Percentiles rank a stretch among this genome's conserved stretches.
phyloP scores from a whole-genome alignment of 2,797 vertebrate species.

The Chiroxiphia lanceolata region DNA sequence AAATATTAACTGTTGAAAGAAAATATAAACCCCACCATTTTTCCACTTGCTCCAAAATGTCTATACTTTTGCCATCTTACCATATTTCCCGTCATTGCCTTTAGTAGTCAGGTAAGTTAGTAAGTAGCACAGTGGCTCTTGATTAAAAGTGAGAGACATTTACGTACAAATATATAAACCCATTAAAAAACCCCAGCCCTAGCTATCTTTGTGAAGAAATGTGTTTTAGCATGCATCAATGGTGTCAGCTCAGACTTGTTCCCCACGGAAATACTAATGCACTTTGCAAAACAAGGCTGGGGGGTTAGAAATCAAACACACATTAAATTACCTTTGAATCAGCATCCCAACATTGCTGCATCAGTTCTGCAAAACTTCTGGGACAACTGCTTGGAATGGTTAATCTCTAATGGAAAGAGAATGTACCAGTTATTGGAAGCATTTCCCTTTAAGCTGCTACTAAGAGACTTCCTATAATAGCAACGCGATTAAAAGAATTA shows the following conservation, averaged over 20 bases:
- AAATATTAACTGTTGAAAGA: not conserved
- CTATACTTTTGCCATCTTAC: not conserved
- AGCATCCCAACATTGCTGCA: slow-evolving; percentile 91
- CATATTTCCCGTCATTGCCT: not conserved
- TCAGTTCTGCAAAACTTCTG: slow-evolving; percentile 90
- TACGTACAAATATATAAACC: not conserved
- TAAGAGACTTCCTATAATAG: not conserved
- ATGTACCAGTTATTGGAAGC: not conserved
- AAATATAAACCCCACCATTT: not conserved
- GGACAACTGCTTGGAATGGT: slow-evolving; percentile 97
- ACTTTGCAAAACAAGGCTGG: not conserved
- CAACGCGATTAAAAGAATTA: not conserved
- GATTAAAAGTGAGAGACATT: not conserved
- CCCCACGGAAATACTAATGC: not conserved
- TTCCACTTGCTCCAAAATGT: not conserved
- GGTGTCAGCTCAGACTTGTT: not conserved
- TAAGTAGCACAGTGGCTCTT: not conserved
- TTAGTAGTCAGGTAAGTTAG: not conserved
- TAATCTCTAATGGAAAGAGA: slow-evolving; percentile 82
- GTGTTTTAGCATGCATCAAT: not conserved
- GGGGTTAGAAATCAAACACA: not conserved
- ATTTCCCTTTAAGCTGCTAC: not conserved
- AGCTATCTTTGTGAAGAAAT: not conserved
- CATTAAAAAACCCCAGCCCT: not conserved
- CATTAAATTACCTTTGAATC: slow-evolving; percentile 86